Base-by-base conservation (phyloP, 2,888 invertebrate species). In the Drosophila anomalata region DNA sequence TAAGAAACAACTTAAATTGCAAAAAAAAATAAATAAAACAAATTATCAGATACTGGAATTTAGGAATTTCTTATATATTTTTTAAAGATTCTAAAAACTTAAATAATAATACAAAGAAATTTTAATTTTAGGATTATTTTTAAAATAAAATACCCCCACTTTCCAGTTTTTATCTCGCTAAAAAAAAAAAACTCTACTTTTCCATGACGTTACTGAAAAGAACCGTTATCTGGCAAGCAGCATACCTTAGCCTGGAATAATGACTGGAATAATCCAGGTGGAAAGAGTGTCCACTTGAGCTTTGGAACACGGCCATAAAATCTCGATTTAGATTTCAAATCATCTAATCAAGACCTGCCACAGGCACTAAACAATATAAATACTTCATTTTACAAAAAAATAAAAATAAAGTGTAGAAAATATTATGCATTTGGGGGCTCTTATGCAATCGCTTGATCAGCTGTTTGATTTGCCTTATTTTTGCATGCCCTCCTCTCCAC, bases 161-260 rank as follows among this genome's bases (percentile, higher is more conserved):
- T n/a, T n/a, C n/a, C n/a, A n/a, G n/a, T n/a, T n/a, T n/a, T n/a
- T n/a, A n/a, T n/a, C n/a, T n/a, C n/a, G n/a, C n/a, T n/a, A n/a
- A n/a, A n/a, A n/a, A n/a, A 12, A 36, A n/a, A 14, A 22, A 29
- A 29, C 11, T 7, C 48, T 65, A 80, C 75, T 39, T 76, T 79
- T 79, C 41, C 79, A 77, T 81, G 79, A 85, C 79, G 79, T 53
- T 50, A 48, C 33, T 4, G n/a, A 48, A 48, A 42, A 46, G 12
- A 31, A 33, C 31, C 51, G 65, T 76, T 84, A 77, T 79, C 79
- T 52, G 9, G 42, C 62, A 8, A 41, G 17, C 20, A 42, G 59
- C 62, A 78, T 75, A 84, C 62, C 42, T 36, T 9, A 36, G 8
- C n/a, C 2, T n/a, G 41, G n/a, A 3, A 42, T n/a, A 42, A 9